Evolutionary conservation across 92 coral and sea anemone species (phyloP).

Genomic region (Porites rus): DNA sequence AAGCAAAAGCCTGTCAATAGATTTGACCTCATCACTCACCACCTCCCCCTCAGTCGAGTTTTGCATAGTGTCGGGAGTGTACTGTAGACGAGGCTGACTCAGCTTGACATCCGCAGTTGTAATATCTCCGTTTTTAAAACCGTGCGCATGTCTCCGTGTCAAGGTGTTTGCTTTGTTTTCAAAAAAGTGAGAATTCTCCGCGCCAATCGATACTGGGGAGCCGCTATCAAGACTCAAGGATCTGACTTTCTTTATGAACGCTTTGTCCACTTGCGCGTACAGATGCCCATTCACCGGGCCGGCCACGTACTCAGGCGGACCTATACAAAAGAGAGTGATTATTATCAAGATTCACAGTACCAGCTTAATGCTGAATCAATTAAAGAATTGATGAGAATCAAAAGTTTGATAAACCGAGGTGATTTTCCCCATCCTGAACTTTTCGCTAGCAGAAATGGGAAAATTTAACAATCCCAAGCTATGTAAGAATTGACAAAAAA

Average conservation of each 20-base stretch:
- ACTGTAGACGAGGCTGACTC: slow-evolving; percentile 52
- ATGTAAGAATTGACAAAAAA: no score
- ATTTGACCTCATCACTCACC: slow-evolving; percentile 72
- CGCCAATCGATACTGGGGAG: slow-evolving; percentile 56
- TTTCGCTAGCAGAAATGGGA: no score
- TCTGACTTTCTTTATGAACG: slow-evolving; percentile 86
- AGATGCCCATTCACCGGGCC: slow-evolving; percentile 98
- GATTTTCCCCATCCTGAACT: no score
- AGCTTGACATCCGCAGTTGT: slow-evolving; percentile 12
- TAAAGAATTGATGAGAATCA: no score
- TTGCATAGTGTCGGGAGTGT: slow-evolving; percentile 48
- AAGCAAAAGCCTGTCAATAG: slow-evolving; percentile 84
- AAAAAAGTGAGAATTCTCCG: slow-evolving; percentile 62
- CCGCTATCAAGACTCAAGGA: slow-evolving; percentile 82
- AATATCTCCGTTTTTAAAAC: slow-evolving; percentile 23
- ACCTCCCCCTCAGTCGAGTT: slow-evolving; percentile 63
- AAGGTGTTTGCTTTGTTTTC: slow-evolving; percentile 66
- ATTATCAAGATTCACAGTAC: not conserved
- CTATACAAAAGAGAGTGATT: not conserved
- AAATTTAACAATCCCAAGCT: no score
- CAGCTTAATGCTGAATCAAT: no score
- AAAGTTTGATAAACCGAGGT: no score
- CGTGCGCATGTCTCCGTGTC: slow-evolving; percentile 48
- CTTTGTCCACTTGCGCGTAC: slow-evolving; percentile 96
- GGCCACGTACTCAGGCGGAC: slow-evolving; percentile 86